A percentile compares a stretch with the other conserved stretches of the same genome.
Conservation (phyloP, 2,888 invertebrate species). For the Drosophila greeni region DNA sequence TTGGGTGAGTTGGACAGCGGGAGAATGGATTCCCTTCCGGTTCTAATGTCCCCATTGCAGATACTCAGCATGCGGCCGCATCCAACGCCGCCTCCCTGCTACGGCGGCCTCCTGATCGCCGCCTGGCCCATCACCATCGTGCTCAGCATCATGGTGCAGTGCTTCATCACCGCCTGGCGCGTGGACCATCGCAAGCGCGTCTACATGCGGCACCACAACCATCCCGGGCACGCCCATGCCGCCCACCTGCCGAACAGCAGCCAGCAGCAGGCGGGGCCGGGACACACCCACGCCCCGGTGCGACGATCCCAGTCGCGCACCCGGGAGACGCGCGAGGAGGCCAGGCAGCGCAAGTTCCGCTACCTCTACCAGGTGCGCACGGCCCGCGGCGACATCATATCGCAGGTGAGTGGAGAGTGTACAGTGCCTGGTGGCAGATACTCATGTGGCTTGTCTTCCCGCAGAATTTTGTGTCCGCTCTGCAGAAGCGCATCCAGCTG, state of each 20-base stretch:
- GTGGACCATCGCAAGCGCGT: constrained; percentile 78
- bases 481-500: constrained; percentile 86
- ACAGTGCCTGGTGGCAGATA: neutral
- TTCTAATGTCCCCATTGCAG: constrained; percentile 37
- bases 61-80: constrained; percentile 78
- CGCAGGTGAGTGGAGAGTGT: constrained; percentile 82
- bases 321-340: constrained; percentile 87
- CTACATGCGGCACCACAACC: constrained; percentile 71
- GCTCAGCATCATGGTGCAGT: constrained; percentile 78
- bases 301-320: constrained; percentile 80
- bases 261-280: constrained; percentile 52
- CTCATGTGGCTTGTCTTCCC: constrained; percentile 42
- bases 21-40: neutral
- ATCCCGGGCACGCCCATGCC: constrained; percentile 43
- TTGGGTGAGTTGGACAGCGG: constrained; percentile 66
- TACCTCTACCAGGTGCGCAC: constrained; percentile 93
- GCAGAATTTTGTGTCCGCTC: constrained; percentile 88
- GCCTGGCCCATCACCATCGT: constrained; percentile 78
- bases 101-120: constrained; percentile 78
- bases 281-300: constrained; percentile 55
- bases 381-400: constrained; percentile 93
- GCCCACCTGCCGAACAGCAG: constrained; percentile 67
- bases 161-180: constrained; percentile 79
- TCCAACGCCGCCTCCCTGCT: constrained; percentile 78
- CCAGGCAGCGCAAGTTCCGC: constrained; percentile 90